Percentiles rank a stretch among this genome's conserved stretches.
Conservation (phyloP, 2,113 vertebrate species). For the Laticauda colubrina region DNA sequence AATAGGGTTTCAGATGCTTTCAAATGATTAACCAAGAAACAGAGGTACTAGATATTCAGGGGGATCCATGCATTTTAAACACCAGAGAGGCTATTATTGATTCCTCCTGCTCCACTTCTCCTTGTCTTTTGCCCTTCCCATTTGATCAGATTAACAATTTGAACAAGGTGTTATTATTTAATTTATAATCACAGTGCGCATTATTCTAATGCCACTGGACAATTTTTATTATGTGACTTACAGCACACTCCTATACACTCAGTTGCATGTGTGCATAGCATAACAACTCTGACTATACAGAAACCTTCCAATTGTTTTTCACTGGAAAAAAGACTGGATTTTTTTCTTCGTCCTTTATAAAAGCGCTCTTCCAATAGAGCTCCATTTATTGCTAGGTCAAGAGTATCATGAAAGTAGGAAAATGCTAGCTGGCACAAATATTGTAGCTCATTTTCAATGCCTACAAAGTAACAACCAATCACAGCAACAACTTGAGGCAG, state of each 20-base stretch:
- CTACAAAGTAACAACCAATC: background rate
- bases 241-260: background rate
- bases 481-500: background rate
- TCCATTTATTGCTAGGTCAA: background rate
- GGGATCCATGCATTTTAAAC: background rate
- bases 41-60: background rate
- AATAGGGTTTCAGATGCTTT: background rate
- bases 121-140: background rate
- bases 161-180: background rate
- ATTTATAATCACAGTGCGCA: background rate
- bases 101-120: background rate
- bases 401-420: background rate
- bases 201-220: background rate
- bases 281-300: background rate
- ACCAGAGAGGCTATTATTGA: background rate
- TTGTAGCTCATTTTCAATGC: background rate
- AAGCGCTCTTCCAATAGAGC: background rate
- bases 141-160: background rate
- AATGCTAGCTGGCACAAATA: background rate
- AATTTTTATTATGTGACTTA: background rate
- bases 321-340: background rate
- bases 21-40: conserved; percentile 23
- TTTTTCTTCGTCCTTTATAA: background rate
- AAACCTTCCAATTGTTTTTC: background rate
- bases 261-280: background rate